phyloP scores from a whole-genome alignment of 2,113 vertebrate genomes.

The Anser brachyrhynchus region DNA sequence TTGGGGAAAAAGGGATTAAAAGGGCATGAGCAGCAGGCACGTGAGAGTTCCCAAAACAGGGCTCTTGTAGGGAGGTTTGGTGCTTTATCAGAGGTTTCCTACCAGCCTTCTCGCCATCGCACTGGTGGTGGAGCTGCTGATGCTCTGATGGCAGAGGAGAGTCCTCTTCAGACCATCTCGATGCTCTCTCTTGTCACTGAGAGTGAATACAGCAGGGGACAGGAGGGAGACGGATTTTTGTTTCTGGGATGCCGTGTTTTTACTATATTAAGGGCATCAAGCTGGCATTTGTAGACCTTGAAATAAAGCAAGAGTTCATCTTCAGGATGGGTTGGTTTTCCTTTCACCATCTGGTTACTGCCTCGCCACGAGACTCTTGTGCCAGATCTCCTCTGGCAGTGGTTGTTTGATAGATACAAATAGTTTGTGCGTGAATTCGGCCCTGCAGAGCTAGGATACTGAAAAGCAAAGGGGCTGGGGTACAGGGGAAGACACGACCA shows the following conservation, averaged over 20 bases:
- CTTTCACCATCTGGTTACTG: neutral
- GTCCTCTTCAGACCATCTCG: neutral
- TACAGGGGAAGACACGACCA: rapidly evolving
- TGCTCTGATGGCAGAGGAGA: neutral
- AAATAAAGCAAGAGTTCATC: neutral
- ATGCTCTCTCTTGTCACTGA: neutral
- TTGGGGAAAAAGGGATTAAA: neutral
- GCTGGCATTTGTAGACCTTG: neutral
- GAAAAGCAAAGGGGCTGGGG: neutral
- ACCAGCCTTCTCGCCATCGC: rapidly evolving
- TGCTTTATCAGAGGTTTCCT: neutral
- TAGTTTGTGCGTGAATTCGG: neutral
- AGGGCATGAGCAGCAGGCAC: neutral
- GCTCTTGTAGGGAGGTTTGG: neutral
- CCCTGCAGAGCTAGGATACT: neutral
- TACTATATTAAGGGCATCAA: neutral
- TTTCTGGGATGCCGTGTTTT: neutral
- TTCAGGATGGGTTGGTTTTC: neutral
- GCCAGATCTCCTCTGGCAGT: neutral
- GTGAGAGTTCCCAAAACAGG: neutral
- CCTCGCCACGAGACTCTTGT: neutral
- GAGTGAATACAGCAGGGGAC: rapidly evolving
- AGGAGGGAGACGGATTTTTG: neutral
- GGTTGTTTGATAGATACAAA: neutral
- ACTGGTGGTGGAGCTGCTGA: neutral